Evolutionary conservation across 2,797 vertebrate genomes (phyloP).

Genomic region (Falco novaeseelandiae): DNA sequence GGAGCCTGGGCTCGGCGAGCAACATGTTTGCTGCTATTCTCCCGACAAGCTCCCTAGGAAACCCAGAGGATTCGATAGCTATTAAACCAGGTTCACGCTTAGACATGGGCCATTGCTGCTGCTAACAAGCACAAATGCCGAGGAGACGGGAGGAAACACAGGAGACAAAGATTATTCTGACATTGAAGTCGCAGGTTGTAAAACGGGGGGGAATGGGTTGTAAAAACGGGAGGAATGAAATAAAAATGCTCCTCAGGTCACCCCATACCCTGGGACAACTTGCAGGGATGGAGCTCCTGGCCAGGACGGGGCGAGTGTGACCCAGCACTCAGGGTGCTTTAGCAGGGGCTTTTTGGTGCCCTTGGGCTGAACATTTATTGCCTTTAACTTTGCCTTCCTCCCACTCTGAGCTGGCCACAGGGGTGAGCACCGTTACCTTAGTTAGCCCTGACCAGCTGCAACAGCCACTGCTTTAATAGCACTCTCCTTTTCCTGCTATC

Average conservation of each 20-base stretch:
- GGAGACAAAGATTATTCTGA: background rate
- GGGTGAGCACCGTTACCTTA: no score
- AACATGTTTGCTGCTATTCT: background rate
- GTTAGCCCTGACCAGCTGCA: background rate
- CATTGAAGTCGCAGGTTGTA: background rate
- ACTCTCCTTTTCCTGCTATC: background rate
- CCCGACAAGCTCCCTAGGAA: background rate
- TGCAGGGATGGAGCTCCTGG: background rate
- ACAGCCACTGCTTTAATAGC: background rate
- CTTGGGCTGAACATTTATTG: fast-evolving
- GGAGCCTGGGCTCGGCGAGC: background rate
- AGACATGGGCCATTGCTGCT: background rate
- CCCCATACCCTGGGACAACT: background rate
- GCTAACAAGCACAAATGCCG: fast-evolving
- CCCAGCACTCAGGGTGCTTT: fast-evolving
- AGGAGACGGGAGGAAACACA: background rate
- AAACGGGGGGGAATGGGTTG: no score
- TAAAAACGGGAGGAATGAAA: background rate
- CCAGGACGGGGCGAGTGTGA: fast-evolving
- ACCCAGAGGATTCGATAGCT: background rate
- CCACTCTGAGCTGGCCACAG: background rate
- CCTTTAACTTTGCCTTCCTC: background rate
- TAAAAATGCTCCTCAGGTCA: background rate
- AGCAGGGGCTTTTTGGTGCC: background rate
- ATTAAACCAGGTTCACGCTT: fast-evolving